Evolutionary conservation across 1,140 invertebrate genomes (phyloP).

Genomic region (Belonocnema kinseyi): DNA sequence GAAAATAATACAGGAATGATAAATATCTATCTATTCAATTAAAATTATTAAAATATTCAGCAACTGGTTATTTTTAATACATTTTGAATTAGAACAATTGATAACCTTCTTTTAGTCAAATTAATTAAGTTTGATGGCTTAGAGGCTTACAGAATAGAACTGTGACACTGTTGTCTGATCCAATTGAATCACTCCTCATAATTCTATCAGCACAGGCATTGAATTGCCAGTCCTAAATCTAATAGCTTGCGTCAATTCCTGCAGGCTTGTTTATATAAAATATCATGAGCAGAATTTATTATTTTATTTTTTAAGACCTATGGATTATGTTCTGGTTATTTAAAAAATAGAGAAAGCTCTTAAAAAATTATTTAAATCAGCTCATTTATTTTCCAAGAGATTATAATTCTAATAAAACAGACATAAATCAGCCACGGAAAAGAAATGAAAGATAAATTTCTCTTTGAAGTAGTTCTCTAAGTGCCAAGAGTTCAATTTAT

Average conservation of each 20-base stretch:
- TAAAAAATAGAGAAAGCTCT: too few species aligned
- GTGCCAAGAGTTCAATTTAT: slow-evolving; percentile 4
- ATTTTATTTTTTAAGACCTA: too few species aligned
- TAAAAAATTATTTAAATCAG: too few species aligned
- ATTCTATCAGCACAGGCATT: background rate
- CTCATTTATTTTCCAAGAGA: too few species aligned
- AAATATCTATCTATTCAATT: too few species aligned
- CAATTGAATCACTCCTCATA: background rate
- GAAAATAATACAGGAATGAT: too few species aligned
- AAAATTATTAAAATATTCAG: too few species aligned
- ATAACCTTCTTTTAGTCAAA: background rate
- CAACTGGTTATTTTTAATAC: background rate
- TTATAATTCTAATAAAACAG: too few species aligned
- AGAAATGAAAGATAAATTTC: background rate
- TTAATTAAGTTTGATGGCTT: background rate
- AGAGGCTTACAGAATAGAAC: background rate
- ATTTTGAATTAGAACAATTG: background rate
- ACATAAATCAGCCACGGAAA: too few species aligned
- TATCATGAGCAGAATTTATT: too few species aligned
- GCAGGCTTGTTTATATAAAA: too few species aligned
- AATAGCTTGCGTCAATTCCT: background rate
- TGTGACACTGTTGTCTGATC: background rate
- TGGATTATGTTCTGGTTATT: too few species aligned
- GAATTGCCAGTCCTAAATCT: background rate
- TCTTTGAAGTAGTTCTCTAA: background rate